Evolutionary conservation across 2,888 invertebrate species (phyloP).

Genomic region (Biston betularia): DNA sequence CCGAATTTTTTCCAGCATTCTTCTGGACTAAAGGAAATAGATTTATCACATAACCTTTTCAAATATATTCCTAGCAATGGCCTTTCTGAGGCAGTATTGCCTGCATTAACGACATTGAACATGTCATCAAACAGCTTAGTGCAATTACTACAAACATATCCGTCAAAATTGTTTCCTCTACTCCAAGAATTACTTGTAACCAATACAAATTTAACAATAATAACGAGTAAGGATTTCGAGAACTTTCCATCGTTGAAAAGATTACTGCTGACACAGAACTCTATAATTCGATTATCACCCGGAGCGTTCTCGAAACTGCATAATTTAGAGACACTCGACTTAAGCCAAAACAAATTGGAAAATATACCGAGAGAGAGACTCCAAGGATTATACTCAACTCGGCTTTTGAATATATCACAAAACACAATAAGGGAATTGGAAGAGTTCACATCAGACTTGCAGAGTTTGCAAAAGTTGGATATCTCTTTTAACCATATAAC

Average conservation of each 20-base stretch:
- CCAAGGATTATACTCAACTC: slow-evolving; percentile 90
- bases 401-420: slow-evolving; percentile 92
- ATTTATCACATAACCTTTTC: slow-evolving; percentile 92
- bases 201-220: slow-evolving; percentile 92
- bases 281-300: slow-evolving; percentile 92
- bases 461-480: slow-evolving; percentile 92
- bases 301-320: slow-evolving; percentile 93
- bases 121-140: slow-evolving; percentile 93
- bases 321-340: slow-evolving; percentile 91
- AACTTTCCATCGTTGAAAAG: slow-evolving; percentile 92
- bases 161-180: slow-evolving; percentile 90
- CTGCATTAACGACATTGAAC: slow-evolving; percentile 91
- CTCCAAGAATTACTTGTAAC: slow-evolving; percentile 93
- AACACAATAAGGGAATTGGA: slow-evolving; percentile 93
- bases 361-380: slow-evolving; percentile 94
- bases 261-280: slow-evolving; percentile 90
- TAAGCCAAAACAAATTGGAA: slow-evolving; percentile 94
- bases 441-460: slow-evolving; percentile 92
- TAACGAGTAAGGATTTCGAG: slow-evolving; percentile 94
- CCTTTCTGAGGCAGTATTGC: slow-evolving; percentile 90
- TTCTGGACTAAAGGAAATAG: slow-evolving; percentile 89
- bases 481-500: slow-evolving; percentile 94
- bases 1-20: slow-evolving; percentile 93
- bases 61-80: slow-evolving; percentile 92
- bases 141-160: slow-evolving; percentile 90